A percentile compares a stretch with the other conserved stretches of the same genome.
Conservation (phyloP, 1,140 invertebrate genomes). For the Drosophila auraria region DNA sequence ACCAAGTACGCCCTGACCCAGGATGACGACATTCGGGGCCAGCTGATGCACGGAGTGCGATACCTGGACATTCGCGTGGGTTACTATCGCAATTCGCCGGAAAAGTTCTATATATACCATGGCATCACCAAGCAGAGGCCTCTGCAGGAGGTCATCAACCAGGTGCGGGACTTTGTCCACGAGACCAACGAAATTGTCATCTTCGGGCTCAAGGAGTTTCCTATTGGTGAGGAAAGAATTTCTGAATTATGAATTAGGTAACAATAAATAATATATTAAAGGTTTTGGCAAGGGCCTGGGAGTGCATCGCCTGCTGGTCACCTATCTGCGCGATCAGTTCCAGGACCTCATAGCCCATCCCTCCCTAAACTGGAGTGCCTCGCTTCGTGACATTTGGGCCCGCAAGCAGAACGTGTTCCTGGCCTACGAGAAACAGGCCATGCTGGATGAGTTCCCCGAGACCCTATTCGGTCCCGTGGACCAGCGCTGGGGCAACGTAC, state of each 20-base stretch:
- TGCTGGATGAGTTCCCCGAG: constrained; percentile 77
- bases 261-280: constrained; percentile 25
- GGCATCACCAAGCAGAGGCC: constrained; percentile 86
- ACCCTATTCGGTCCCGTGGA: constrained; percentile 69
- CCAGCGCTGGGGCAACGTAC: constrained; percentile 88
- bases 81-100: constrained; percentile 84
- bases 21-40: constrained; percentile 87
- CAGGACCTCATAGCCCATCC: constrained; percentile 85
- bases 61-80: constrained; percentile 88
- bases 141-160: constrained; percentile 85
- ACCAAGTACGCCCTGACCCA: constrained; percentile 86
- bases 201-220: constrained; percentile 88
- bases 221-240: constrained; percentile 85
- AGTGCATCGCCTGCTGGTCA: constrained; percentile 86
- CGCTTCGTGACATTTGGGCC: constrained; percentile 86
- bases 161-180: constrained; percentile 87
- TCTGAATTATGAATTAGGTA: too few species aligned
- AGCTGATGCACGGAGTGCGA: constrained; percentile 87
- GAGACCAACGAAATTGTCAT: constrained; percentile 89
- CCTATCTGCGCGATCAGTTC: constrained; percentile 86
- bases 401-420: constrained; percentile 86
- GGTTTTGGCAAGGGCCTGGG: constrained; percentile 84
- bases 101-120: constrained; percentile 87
- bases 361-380: constrained; percentile 85
- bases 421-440: constrained; percentile 86